Evolutionary conservation across 2,888 invertebrate species (phyloP).

Genomic region (Epinotia ramella): DNA sequence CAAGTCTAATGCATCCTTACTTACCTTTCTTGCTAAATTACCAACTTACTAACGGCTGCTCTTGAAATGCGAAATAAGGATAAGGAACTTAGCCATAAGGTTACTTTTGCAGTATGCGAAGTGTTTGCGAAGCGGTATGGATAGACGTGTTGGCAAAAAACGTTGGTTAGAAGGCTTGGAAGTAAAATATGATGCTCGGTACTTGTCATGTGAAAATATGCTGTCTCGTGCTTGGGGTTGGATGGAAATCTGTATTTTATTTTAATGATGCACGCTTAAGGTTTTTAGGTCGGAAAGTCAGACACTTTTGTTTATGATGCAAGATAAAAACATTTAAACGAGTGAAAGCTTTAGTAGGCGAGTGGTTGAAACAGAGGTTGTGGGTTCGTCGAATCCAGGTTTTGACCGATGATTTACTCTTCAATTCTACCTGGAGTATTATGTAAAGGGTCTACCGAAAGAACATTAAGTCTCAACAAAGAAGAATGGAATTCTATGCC

Average conservation of each 20-base stretch:
- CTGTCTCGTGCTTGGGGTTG: slow-evolving; percentile 28
- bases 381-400: no score
- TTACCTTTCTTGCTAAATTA: slow-evolving; percentile 8
- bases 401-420: no score
- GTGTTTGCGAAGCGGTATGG: not conserved
- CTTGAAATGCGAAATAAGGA: not conserved
- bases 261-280: slow-evolving; percentile 35
- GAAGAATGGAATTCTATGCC: no score
- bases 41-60: slow-evolving; percentile 16
- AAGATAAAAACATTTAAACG: not conserved
- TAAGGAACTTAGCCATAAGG: not conserved
- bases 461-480: no score
- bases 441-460: no score
- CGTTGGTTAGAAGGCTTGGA: slow-evolving; percentile 26
- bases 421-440: no score
- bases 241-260: slow-evolving; percentile 35
- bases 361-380: not conserved
- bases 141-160: slow-evolving; percentile 26
- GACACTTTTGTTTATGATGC: not conserved
- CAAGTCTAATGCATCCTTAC: slow-evolving; percentile 9
- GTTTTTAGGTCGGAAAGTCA: slow-evolving; percentile 9
- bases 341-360: not conserved
- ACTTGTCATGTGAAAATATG: slow-evolving; percentile 43
- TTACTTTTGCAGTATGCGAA: not conserved
- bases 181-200: slow-evolving; percentile 41